Evolutionary conservation across 2,888 invertebrate species (phyloP), one percentile per base, ranked within the genome.

Genomic region (Andrena marginata): DNA sequence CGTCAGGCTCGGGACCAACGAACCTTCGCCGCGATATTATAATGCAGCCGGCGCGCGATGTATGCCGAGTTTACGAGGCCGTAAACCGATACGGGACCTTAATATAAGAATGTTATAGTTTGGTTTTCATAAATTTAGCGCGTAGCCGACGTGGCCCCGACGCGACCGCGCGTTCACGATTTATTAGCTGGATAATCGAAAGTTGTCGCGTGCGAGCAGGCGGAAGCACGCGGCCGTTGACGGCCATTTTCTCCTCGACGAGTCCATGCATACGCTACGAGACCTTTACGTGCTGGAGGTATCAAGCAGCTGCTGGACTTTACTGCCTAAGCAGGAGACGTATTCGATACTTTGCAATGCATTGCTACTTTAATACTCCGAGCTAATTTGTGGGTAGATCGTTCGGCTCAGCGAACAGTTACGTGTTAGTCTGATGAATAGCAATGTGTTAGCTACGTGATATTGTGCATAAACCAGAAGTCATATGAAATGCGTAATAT

Each of bases 41-140:
- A 91, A 92, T 91, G 89, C 91, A 91, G 84, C 89, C 89, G 88
- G 83, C 78, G 84, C 63, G 23, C 85, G 85, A 85, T 88, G 87
- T 87, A 86, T 84, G 85, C 73, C 79, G 74, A 72, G 68, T 92
- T 92, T 92, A 92, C 90, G 92, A 91, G 86, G 82, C 80, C 88
- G 87, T 92, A 92, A 92, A 92, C 89, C 85, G 89, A 90, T 91
- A 91, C 88, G 89, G 42, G 89, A 90, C 90, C 89, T 90, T 90
- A 89, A 92, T 92, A 91, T 90, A 90, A 92, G 90, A 91, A 92
- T 89, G 89, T 91, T 92, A 90, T 89, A 91, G 90, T 90, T 90
- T 82, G 90, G 86, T 89, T 91, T 92, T 92, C 90, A 91, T 92
- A 91, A 91, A 92, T 92, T 92, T 90, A 78, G 42, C 63, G 51